These are phyloP conservation scores for Horisme vitalbata DNA, from an alignment of 2,888 invertebrate genomes.

Conservation along the genomic window DNA sequence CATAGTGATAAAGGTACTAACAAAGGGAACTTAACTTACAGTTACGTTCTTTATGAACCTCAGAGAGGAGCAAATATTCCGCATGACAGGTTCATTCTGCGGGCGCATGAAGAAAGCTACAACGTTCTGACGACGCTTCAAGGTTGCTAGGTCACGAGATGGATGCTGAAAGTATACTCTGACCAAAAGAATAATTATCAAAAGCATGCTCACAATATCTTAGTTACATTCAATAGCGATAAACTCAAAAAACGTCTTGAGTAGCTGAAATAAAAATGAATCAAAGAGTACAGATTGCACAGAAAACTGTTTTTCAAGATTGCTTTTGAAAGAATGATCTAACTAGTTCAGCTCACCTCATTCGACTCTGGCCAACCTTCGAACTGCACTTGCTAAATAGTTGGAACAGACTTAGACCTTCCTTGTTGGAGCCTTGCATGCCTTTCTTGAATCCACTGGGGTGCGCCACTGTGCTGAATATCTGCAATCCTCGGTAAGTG, in stretches of 20 bases:
- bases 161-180: constrained; percentile 89
- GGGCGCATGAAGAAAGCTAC: constrained; percentile 86
- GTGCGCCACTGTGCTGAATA: constrained; percentile 88
- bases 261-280: too few relatives aligned
- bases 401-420: constrained; percentile 88
- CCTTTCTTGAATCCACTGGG: constrained; percentile 89
- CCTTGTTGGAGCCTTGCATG: constrained; percentile 80
- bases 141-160: constrained; percentile 81
- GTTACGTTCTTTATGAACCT: constrained; percentile 84
- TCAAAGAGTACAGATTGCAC: too few relatives aligned
- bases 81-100: constrained; percentile 83
- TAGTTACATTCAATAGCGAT: too few relatives aligned
- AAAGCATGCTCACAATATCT: too few relatives aligned
- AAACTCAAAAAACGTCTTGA: too few relatives aligned
- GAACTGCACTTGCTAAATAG: constrained; percentile 89
- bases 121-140: constrained; percentile 86
- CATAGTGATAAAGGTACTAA: not conserved
- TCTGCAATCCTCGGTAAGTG: constrained; percentile 88
- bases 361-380: constrained; percentile 83
- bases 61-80: constrained; percentile 84
- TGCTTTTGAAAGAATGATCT: too few relatives aligned
- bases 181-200: too few relatives aligned
- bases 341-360: constrained; percentile 79
- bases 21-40: constrained; percentile 54
- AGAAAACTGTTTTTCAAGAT: too few relatives aligned